A percentile compares a stretch with the other conserved stretches of the same genome.
Evolutionary conservation across 92 coral and sea anemone species (phyloP).

Genomic region (Zoanthus solanderi): DNA sequence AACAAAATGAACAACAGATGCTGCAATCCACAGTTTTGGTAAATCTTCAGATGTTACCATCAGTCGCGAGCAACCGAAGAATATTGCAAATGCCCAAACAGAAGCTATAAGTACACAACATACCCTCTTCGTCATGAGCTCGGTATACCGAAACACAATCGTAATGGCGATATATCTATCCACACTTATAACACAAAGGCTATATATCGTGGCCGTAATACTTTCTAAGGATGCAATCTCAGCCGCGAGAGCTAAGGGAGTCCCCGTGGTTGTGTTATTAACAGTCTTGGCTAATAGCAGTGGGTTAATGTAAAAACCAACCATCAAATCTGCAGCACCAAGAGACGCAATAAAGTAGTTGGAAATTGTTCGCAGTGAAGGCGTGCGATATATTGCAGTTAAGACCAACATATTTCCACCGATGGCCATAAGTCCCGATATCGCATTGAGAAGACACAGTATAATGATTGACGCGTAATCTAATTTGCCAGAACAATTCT

Average conservation of each 20-base stretch:
- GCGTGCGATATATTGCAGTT: slow-evolving; percentile 39
- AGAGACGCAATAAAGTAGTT: slow-evolving; percentile 46
- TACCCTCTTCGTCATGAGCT: slow-evolving; percentile 14
- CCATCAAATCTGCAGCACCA: slow-evolving; percentile 40
- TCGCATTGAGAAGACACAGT: slow-evolving; percentile 8
- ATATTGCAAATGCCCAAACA: slow-evolving; percentile 36
- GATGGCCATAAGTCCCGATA: slow-evolving; percentile 42
- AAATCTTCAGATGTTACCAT: slow-evolving; percentile 27
- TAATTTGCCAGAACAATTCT: slow-evolving; percentile 31
- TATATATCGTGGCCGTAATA: slow-evolving; percentile 31
- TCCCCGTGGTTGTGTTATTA: slow-evolving; percentile 30
- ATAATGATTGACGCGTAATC: slow-evolving; percentile 15
- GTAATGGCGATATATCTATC: slow-evolving; percentile 41
- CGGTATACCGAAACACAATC: slow-evolving; percentile 21
- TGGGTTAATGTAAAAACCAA: slow-evolving; percentile 35
- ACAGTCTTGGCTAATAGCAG: slow-evolving; percentile 40
- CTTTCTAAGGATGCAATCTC: slow-evolving; percentile 44
- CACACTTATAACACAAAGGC: slow-evolving; percentile 31
- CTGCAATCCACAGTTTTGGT: slow-evolving; percentile 38
- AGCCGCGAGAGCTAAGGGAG: slow-evolving; percentile 29
- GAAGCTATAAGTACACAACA: slow-evolving; percentile 13
- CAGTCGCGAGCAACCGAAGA: slow-evolving; percentile 33
- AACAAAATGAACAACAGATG: slow-evolving; percentile 35
- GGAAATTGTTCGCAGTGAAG: slow-evolving; percentile 25
- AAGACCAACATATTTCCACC: slow-evolving; percentile 33